Evolutionary conservation across 2,113 vertebrate genomes (phyloP).

Genomic region (Chionodraco myersi): DNA sequence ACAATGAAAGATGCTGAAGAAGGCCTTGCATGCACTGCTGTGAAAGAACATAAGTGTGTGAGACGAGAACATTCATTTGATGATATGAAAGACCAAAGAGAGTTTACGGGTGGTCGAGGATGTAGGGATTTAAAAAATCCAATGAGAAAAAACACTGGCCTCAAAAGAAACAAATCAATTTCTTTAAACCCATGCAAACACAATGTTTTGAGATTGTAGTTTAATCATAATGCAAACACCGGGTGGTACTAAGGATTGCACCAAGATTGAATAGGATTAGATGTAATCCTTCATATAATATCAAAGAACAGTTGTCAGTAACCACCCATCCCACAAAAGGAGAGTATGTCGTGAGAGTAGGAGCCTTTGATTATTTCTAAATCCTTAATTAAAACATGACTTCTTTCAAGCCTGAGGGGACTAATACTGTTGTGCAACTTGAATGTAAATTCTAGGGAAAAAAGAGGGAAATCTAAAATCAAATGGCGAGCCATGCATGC

Average conservation of each 20-base stretch:
- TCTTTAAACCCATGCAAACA: slow-evolving; percentile 42
- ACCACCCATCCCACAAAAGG: slow-evolving; percentile 32
- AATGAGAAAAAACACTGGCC: slow-evolving; percentile 25
- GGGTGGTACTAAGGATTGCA: slow-evolving; percentile 36
- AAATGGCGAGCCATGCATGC: slow-evolving; percentile 46
- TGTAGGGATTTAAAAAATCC: slow-evolving; percentile 44
- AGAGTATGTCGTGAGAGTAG: slow-evolving; percentile 21
- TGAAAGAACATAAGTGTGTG: slow-evolving; percentile 15
- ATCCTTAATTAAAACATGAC: slow-evolving; percentile 55
- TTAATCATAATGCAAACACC: slow-evolving; percentile 69
- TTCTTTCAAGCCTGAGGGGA: slow-evolving; percentile 14
- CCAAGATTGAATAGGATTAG: slow-evolving; percentile 62
- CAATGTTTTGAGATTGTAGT: slow-evolving; percentile 40
- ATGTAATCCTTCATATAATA: slow-evolving; percentile 71
- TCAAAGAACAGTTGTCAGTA: slow-evolving; percentile 55
- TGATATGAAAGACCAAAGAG: slow-evolving; percentile 43
- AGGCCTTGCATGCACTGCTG: not conserved
- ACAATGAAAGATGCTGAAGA: slow-evolving; percentile 43
- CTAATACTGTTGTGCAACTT: slow-evolving; percentile 19
- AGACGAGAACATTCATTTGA: slow-evolving; percentile 41
- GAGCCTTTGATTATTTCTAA: slow-evolving; percentile 44
- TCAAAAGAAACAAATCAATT: slow-evolving; percentile 60
- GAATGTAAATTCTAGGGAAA: slow-evolving; percentile 39
- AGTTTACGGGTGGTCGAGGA: slow-evolving; percentile 36
- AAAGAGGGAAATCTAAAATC: slow-evolving; percentile 27